phyloP scores from a whole-genome alignment of 2,888 invertebrate species.

The Lampropteryx suffumata region DNA sequence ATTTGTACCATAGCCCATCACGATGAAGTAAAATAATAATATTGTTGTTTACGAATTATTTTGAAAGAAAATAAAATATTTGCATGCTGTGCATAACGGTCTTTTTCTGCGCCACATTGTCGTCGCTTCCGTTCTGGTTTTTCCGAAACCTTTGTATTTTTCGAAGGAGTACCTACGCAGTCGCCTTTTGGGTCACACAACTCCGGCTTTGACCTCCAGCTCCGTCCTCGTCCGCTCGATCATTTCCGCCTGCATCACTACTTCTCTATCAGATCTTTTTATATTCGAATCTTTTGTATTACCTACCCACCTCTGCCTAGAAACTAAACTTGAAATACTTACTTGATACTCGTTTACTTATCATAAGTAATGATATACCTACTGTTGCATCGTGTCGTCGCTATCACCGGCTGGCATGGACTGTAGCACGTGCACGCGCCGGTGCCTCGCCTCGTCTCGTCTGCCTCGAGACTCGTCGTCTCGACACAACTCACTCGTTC shows the following conservation, averaged over 20 bases:
- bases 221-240: too few relatives aligned
- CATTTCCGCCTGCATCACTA: too few relatives aligned
- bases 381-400: not conserved
- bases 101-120: slow-evolving; percentile 44
- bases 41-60: slow-evolving; percentile 80
- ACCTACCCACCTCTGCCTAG: too few relatives aligned
- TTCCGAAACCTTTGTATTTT: slow-evolving; percentile 53
- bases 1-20: slow-evolving; percentile 74
- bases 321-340: too few relatives aligned
- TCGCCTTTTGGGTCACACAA: too few relatives aligned
- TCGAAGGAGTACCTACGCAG: slow-evolving; percentile 68
- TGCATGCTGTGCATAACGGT: slow-evolving; percentile 73
- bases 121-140: too few relatives aligned
- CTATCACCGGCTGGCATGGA: slow-evolving; percentile 9
- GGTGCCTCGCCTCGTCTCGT: slow-evolving; percentile 4
- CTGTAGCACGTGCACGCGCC: slow-evolving; percentile 12
- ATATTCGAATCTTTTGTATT: too few relatives aligned
- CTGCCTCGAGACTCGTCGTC: too few relatives aligned
- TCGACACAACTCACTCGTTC: slow-evolving; percentile 45
- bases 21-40: slow-evolving; percentile 67
- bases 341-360: too few relatives aligned
- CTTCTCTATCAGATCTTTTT: too few relatives aligned
- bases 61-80: slow-evolving; percentile 74
- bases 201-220: too few relatives aligned
- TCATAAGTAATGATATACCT: too few relatives aligned